Conservation (phyloP, 2,113 vertebrate genomes). For the Rhea pennata region DNA sequence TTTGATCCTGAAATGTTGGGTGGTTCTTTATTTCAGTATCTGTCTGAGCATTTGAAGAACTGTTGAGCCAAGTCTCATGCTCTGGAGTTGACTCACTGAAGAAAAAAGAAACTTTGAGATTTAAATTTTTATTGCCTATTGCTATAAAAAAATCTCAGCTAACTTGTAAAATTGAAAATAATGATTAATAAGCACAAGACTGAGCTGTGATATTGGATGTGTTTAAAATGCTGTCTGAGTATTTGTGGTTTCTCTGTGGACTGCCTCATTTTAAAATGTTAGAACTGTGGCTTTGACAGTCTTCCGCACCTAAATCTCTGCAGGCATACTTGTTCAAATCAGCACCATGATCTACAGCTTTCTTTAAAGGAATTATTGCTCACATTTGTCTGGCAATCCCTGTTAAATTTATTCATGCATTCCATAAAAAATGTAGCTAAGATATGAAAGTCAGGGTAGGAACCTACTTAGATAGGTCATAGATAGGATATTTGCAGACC, state of each 20-base stretch:
- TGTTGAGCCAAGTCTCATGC: background rate
- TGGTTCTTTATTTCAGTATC: background rate
- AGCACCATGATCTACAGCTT: background rate
- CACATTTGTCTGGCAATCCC: background rate
- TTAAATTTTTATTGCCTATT: background rate
- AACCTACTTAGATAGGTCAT: background rate
- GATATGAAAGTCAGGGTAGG: background rate
- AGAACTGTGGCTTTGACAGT: background rate
- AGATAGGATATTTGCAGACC: too few species aligned
- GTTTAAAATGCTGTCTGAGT: background rate
- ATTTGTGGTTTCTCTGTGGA: conserved; percentile 3
- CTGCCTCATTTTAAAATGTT: background rate
- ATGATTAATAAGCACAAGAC: background rate
- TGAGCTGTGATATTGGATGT: background rate
- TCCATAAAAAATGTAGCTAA: conserved; percentile 18
- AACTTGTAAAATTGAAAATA: background rate
- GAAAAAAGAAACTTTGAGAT: background rate
- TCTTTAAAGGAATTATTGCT: conserved; percentile 8
- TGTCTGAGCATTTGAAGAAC: background rate
- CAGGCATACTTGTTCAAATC: background rate
- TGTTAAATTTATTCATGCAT: conserved; percentile 5
- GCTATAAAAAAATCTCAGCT: background rate
- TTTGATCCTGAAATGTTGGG: background rate
- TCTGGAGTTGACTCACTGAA: background rate
- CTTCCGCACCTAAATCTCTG: background rate